phyloP scores from a whole-genome alignment of 2,797 vertebrate genomes.

The Distichodus sexfasciatus region DNA sequence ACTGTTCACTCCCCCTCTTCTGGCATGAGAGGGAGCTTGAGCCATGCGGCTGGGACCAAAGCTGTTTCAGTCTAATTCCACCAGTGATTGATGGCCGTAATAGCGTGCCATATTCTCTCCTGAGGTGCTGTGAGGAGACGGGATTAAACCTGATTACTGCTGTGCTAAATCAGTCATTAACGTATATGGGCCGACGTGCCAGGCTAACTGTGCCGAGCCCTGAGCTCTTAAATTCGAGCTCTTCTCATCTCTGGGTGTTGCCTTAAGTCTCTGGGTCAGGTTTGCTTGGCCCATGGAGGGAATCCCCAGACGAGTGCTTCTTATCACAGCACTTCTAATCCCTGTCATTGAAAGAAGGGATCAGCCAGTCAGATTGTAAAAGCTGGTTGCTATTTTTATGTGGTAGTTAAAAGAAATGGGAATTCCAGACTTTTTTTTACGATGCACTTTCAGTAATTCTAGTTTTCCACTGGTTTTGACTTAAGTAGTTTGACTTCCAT shows the following conservation, averaged over 20 bases:
- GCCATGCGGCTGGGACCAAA: slow-evolving; percentile 5
- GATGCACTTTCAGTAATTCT: too few species aligned
- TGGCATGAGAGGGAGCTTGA: slow-evolving; percentile 2
- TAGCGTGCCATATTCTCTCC: slow-evolving; percentile 37
- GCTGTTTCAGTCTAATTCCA: slow-evolving; percentile 28
- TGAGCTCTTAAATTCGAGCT: slow-evolving; percentile 4
- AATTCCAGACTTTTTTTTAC: background rate
- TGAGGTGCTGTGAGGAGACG: slow-evolving; percentile 34
- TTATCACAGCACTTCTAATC: background rate
- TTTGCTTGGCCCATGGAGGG: background rate
- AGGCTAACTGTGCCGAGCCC: slow-evolving; percentile 10
- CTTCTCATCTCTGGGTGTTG: background rate
- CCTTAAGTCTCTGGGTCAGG: slow-evolving; percentile 13
- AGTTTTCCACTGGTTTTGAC: too few species aligned
- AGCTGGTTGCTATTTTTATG: too few species aligned
- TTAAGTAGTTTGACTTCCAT: too few species aligned
- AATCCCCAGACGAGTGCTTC: background rate
- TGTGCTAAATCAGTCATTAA: slow-evolving; percentile 50
- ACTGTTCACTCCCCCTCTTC: background rate
- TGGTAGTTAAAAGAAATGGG: too few species aligned
- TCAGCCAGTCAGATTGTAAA: background rate
- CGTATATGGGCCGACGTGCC: slow-evolving; percentile 42
- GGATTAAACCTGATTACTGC: slow-evolving; percentile 50
- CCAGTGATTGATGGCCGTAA: slow-evolving; percentile 46
- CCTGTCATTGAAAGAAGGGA: background rate